These are phyloP conservation scores for Eupsittula cactorum DNA, from an alignment of 2,113 vertebrate species.

Conservation along the genomic window DNA sequence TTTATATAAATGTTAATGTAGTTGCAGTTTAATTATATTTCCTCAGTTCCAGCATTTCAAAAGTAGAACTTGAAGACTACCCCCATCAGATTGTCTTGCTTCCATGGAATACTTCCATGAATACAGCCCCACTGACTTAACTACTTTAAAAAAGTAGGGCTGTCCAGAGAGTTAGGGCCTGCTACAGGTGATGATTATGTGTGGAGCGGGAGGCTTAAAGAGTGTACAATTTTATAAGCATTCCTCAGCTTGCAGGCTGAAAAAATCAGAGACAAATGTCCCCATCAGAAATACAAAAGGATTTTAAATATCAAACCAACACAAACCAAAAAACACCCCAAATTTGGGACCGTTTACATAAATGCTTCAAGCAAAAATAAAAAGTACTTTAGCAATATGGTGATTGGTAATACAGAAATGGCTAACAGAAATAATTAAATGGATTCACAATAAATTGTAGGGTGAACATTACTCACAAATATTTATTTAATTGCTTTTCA, in stretches of 20 bases:
- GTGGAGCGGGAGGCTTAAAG: not conserved
- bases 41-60: conserved; percentile 86
- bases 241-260: not conserved
- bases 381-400: not conserved
- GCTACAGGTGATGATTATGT: not conserved
- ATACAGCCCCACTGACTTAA: not conserved
- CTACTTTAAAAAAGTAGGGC: conserved; percentile 50
- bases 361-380: not conserved
- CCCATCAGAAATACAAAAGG: not conserved
- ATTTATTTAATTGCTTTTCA: not conserved
- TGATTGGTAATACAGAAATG: not conserved
- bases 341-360: not conserved
- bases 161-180: conserved; percentile 46
- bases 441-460: not conserved
- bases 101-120: conserved; percentile 51
- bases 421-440: not conserved
- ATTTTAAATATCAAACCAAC: not conserved
- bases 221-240: not conserved
- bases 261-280: not conserved
- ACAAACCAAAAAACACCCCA: not conserved
- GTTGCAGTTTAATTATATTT: conserved; percentile 94
- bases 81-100: conserved; percentile 76
- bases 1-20: conserved; percentile 91
- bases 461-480: not conserved
- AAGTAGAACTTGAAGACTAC: conserved; percentile 71